Base-by-base conservation (phyloP, 2,797 vertebrate genomes). In the Columba guinea region DNA sequence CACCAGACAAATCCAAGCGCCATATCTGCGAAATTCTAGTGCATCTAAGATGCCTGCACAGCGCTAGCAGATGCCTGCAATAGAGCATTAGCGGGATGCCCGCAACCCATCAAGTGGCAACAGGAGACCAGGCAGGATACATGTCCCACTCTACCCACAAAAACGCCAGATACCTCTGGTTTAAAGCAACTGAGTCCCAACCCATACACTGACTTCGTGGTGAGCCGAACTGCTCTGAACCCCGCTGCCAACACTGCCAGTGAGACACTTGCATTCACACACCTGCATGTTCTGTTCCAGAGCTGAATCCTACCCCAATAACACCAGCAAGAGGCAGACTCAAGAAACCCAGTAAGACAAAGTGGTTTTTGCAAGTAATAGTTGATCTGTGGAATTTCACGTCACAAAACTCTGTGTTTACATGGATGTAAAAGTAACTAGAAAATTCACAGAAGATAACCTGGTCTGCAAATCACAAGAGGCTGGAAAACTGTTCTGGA, bases 201-300 rank as follows among this genome's bases (percentile, higher is more conserved):
- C 10, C 28, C 44, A 30, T 8, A 73, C 0, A 0, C 2, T 41
- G 49, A 70, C 37, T 59, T 32, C 11, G 53, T 52, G 41, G n/a
- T 11, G 13, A 77, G 68, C 14, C 27, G 32, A 80, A 87, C 1
- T 48, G 28, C 56, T 44, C 68, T 52, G 34, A 49, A 58, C 46
- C 58, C 53, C 0, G 0, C 32, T 28, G 48, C 30, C 75, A 89
- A n/a, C 39, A 34, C 0, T 3, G 7, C 22, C 32, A 71, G 37
- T 0, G 11, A 69, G 51, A 60, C 30, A 37, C 6, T 0, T 41
- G 13, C 39, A 75, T 14, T 75, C 49, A 27, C 20, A 71, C 24
- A 41, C 13, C 37, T 19, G 16, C 32, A 28, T 0, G 0, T 27
- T 71, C 68, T 32, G 84, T 44, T 27, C 39, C n/a, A 52, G 39